Evolutionary conservation across 2,797 vertebrate genomes (phyloP), one percentile per base, ranked within the genome.

Genomic region (Halcyon leucocephala): DNA sequence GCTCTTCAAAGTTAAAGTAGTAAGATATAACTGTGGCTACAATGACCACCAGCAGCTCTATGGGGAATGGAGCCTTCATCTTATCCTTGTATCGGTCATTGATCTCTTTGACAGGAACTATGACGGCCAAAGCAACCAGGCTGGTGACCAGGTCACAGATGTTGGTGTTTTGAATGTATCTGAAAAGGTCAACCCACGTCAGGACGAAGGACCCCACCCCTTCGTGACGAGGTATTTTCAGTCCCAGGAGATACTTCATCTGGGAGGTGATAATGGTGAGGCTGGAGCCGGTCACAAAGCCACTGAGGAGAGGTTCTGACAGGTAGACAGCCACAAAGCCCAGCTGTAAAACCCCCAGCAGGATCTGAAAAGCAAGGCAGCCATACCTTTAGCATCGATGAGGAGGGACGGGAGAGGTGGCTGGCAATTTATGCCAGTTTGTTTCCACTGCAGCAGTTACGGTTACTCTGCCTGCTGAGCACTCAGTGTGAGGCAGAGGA

Each of bases 181-280:
- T 93, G 92, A 98, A 98, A 69, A 97, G 89, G 64, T 97, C 97
- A 73, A 97, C 14, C 97, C 97, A 97, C 0, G 94, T 97, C 67
- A 97, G 69, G 60, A 97, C 11, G 60, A 97, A 90, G 74, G 97
- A 96, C 12, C 97, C 97, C 12, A 88, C 65, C 1, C 97, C 97
- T 72, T 97, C 90, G 0, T 95, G 96, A 12, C 80, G 95, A 51
- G 97, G 96, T 39, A 97, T 96, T 46, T 96, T 97, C 87, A 98
- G 74, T 39, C 97, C 97, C 26, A 98, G 76, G 12, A 98, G 92
- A 6, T 97, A 97, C 60, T 97, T 98, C 96, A 97, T 95, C 91
- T 97, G 97, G 20, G 97, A 98, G 25, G 96, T 97, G 90, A 97
- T 89, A 86, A 98, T 97, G 76, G 97, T 98, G 78, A 97, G 93